Conservation (phyloP, 2,113 vertebrate species). For the Empidonax alnorum region DNA sequence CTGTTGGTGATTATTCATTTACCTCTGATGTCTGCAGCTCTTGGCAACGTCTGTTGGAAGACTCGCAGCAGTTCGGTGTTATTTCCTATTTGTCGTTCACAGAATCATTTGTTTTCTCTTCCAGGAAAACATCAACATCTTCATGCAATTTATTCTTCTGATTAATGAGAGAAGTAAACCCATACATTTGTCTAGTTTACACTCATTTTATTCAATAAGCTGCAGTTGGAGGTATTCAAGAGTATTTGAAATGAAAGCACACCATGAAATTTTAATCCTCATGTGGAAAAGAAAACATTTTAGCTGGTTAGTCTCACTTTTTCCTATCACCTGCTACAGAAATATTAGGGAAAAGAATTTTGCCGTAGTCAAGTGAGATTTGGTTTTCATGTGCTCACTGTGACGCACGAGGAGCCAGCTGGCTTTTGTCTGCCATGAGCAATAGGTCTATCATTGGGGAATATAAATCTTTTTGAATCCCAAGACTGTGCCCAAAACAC, state of each 20-base stretch:
- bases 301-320: constrained; percentile 29
- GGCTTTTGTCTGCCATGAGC: constrained; percentile 3
- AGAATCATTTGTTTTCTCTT: constrained; percentile 34
- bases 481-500: background rate
- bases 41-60: background rate
- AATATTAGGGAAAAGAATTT: constrained; percentile 23
- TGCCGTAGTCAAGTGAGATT: constrained; percentile 28
- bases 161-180: constrained; percentile 61
- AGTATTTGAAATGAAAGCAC: constrained; percentile 62
- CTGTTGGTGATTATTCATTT: constrained; percentile 56
- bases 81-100: constrained; percentile 6
- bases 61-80: background rate
- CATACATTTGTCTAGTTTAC: constrained; percentile 26
- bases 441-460: background rate
- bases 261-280: constrained; percentile 32
- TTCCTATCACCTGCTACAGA: constrained; percentile 25
- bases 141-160: constrained; percentile 53
- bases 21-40: background rate
- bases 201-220: constrained; percentile 45
- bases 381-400: background rate
- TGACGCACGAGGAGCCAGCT: constrained; percentile 27
- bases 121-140: constrained; percentile 42
- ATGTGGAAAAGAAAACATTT: constrained; percentile 32
- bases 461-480: background rate
- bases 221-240: background rate